These are phyloP conservation scores for Corythoichthys haematopterus DNA, from an alignment of 2,113 vertebrate genomes.

Conservation along the genomic window DNA sequence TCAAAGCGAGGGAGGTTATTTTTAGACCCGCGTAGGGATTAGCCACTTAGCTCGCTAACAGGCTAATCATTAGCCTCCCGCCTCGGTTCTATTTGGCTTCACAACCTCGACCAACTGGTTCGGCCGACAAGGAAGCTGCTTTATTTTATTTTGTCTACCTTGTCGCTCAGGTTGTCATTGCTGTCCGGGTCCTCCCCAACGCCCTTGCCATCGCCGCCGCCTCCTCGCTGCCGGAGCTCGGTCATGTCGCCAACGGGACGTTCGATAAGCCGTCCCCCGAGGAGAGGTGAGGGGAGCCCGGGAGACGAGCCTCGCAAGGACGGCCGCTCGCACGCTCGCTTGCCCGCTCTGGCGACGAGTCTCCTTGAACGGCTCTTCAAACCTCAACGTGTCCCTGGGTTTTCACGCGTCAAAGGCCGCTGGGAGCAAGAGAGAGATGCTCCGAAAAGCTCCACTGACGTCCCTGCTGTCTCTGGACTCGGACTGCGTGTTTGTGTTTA, in stretches of 20 bases:
- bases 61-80: slow-evolving; percentile 21
- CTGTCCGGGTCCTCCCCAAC: slow-evolving; percentile 64
- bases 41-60: slow-evolving; percentile 31
- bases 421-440: not conserved
- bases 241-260: slow-evolving; percentile 61
- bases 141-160: slow-evolving; percentile 47
- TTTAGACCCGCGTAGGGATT: slow-evolving; percentile 18
- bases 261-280: slow-evolving; percentile 25
- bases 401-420: not conserved
- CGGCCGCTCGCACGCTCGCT: not conserved
- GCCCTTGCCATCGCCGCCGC: slow-evolving; percentile 53
- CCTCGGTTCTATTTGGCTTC: not conserved
- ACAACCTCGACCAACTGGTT: slow-evolving; percentile 17
- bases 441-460: not conserved
- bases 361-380: not conserved
- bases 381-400: not conserved
- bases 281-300: not conserved
- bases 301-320: not conserved
- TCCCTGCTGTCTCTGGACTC: not conserved
- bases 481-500: slow-evolving; percentile 68
- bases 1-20: not conserved
- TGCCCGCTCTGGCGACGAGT: not conserved
- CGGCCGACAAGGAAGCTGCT: slow-evolving; percentile 6
- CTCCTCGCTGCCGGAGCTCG: slow-evolving; percentile 50
- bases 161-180: slow-evolving; percentile 71